Evolutionary conservation across 2,797 vertebrate species (phyloP).

Genomic region (Anguilla anguilla): DNA sequence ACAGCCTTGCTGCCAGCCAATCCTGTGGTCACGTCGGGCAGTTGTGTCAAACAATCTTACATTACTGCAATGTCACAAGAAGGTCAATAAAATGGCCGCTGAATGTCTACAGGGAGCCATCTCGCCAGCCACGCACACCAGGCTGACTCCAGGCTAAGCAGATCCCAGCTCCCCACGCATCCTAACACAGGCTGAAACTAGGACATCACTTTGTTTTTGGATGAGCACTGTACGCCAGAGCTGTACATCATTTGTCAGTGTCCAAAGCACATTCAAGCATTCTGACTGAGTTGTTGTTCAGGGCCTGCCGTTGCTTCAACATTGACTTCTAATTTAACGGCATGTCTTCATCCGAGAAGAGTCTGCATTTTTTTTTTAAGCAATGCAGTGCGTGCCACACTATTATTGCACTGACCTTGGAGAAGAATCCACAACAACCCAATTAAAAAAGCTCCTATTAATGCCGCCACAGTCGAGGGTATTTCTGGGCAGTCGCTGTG

Average conservation of each 20-base stretch:
- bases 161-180: neutral
- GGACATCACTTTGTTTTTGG: constrained; percentile 16
- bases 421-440: constrained; percentile 33
- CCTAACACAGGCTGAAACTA: neutral
- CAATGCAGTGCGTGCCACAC: constrained; percentile 17
- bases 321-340: constrained; percentile 4
- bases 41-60: neutral
- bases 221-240: neutral
- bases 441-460: constrained; percentile 35
- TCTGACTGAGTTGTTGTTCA: neutral
- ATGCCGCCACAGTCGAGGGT: constrained; percentile 24
- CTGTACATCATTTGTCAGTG: neutral
- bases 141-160: neutral
- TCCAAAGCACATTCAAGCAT: neutral
- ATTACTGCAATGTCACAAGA: neutral
- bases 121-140: neutral
- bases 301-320: neutral
- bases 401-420: constrained; percentile 36
- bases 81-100: neutral
- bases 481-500: neutral
- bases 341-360: constrained; percentile 17
- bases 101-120: neutral
- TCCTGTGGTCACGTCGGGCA: neutral
- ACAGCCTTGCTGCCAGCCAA: neutral
- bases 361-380: constrained; percentile 18